Evolutionary conservation across 1,140 invertebrate genomes (phyloP), one percentile per base, ranked within the genome.

Genomic region (Teleogryllus occipitalis): DNA sequence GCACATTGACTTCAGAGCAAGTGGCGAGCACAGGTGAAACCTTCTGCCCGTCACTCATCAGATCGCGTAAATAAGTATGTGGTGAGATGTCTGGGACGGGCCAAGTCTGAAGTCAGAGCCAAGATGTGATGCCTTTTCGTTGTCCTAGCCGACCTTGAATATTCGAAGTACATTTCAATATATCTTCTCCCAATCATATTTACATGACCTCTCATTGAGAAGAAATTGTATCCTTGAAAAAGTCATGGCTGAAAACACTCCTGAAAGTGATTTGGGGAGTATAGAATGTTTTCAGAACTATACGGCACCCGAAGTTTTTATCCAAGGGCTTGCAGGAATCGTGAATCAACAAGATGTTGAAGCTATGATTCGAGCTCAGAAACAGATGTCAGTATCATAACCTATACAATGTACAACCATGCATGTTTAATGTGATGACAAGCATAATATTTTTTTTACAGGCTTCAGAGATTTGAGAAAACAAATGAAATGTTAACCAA

Each of bases 401-500:
- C 27, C 39, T 77, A 21, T 39, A 39, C 27, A 39, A 2, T 39
- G 27, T 39, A 3, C 54, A 65, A 65, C 10, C 54, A 65, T 65
- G 18, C 7, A 10, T 65, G 1, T n/a, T 10, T 14, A 15, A 21
- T 15, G 8, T 47, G 2, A 22, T 77, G 2, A 47, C 76, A 3
- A 46, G 2, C 74, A 12, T 75, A 77, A 27, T 47, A 27, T 77
- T 77, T 39, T 0, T n/a, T 75, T 12, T 75, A 73, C 85, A 98
- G 97, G 96, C 86, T 98, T 39, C 94, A 96, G 83, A 89, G 96
- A 80, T 98, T 97, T 88, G 97, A 98, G 84, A 98, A 98, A 84
- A 98, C 97, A 6, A 98, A 98, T 85, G 97, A 98, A 89, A 98
- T 98, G 97, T 86, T 98, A 39, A 93, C 96, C 39, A 98, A 98